These are phyloP conservation scores for Sphyrna mokarran DNA, from an alignment of 2,113 vertebrate species.

Conservation along the genomic window DNA sequence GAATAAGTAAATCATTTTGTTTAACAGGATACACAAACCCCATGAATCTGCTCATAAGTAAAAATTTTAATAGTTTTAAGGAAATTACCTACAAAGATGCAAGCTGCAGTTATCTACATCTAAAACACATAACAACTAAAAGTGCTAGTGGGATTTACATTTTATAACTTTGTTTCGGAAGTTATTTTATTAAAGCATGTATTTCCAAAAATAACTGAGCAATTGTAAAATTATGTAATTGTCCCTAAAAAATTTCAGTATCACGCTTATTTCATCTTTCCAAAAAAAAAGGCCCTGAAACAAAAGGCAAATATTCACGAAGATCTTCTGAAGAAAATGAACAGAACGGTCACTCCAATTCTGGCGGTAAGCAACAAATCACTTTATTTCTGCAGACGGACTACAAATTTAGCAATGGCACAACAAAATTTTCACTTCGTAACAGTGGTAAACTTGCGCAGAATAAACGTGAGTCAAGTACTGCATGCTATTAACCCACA, in stretches of 20 bases:
- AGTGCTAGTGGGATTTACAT: neutral
- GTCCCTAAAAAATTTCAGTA: neutral
- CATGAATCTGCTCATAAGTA: neutral
- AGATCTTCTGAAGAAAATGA: conserved; percentile 13
- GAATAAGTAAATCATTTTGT: neutral
- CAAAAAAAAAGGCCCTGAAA: neutral
- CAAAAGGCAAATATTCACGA: neutral
- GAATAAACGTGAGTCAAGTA: neutral
- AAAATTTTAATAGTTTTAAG: neutral
- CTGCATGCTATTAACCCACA: neutral
- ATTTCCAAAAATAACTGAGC: neutral
- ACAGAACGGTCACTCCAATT: neutral
- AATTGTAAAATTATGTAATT: neutral
- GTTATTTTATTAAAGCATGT: neutral
- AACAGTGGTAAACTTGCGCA: neutral
- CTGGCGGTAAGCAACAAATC: neutral
- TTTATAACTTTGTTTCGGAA: neutral
- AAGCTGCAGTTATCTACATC: neutral
- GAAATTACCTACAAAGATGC: neutral
- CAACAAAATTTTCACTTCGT: neutral
- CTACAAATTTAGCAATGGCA: neutral
- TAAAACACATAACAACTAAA: neutral
- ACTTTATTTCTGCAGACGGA: neutral
- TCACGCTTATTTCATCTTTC: neutral
- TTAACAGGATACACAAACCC: neutral